Evolutionary conservation across 2,797 vertebrate species (phyloP).

Genomic region (Falco concolor): DNA sequence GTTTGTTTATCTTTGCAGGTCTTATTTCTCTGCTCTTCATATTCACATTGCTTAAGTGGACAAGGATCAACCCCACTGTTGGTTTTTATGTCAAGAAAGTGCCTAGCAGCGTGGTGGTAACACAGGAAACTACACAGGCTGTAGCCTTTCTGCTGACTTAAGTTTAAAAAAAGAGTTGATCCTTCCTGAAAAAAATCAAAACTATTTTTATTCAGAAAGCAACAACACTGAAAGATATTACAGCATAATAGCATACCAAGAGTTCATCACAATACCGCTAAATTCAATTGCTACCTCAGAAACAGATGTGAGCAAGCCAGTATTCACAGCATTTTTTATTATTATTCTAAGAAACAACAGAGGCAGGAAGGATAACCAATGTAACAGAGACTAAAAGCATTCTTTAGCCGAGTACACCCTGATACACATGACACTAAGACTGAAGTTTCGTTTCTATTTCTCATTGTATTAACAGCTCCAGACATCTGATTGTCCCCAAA

Average conservation of each 20-base stretch:
- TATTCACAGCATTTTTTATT: background rate
- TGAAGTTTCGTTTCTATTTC: background rate
- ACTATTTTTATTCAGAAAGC: slow-evolving; percentile 18
- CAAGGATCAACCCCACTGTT: background rate
- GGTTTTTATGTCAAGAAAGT: background rate
- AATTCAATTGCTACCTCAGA: background rate
- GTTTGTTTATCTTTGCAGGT: background rate
- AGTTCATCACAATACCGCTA: background rate
- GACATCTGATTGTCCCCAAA: background rate
- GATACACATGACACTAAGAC: background rate
- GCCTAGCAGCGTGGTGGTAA: background rate
- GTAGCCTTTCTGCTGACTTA: slow-evolving; percentile 25
- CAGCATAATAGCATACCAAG: background rate
- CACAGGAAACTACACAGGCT: background rate
- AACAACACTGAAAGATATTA: background rate
- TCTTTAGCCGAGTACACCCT: background rate
- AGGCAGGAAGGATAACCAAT: background rate
- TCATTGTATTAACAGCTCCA: background rate
- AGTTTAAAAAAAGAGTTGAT: slow-evolving; percentile 43
- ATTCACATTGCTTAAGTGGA: background rate
- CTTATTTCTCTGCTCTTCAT: background rate
- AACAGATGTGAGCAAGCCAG: background rate
- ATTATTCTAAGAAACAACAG: background rate
- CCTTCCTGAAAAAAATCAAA: slow-evolving; percentile 9
- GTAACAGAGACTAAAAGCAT: background rate